Evolutionary conservation across 2,797 vertebrate genomes (phyloP), one percentile per base, ranked within the genome.

Genomic region (Platalea minor): DNA sequence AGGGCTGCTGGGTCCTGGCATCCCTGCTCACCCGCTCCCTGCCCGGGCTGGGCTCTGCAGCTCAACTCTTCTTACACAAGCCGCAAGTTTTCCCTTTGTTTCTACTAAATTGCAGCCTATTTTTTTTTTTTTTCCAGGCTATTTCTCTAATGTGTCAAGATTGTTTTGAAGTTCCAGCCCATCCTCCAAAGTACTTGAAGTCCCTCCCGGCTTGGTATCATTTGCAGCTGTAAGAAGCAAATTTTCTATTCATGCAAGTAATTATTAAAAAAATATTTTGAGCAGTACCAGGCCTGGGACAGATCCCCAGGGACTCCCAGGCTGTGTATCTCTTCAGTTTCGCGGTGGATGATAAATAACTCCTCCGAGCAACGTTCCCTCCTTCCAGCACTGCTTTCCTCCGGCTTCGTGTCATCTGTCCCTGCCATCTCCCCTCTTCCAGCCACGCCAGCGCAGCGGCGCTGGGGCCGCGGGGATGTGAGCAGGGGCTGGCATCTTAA

Each of bases 181-280:
- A 57, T 91, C 93, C 96, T 95, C 93, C 89, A 18, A 53, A 95
- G 85, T 20, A 8, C 85, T 85, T 9, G 56, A 17, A 89, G 93
- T 91, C 91, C 89, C 93, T 97, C 94, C 96, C 80, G 7, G 60
- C 91, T 93, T 35, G 23, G 28, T 64, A 78, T 93, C 91, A 23
- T 85, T 94, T 84, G 91, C 95, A 96, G 96, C 95, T 96, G 95
- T 7, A 96, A 95, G 85, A 88, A 95, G 91, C 85, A 90, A 80
- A 85, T 94, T 80, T 72, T 91, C 89, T 97, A 93, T 95, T 95
- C 94, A 91, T 93, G 91, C 93, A 90, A 96, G 85, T 94, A 95
- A 97, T 97, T 94, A 96, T 88, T 95, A 90, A 85, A 80, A 95
- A 95, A 95, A 95, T 94, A 93, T 94, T 95, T 95, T 95, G 91